These are phyloP conservation scores for Coelopa frigida DNA, from an alignment of 1,140 invertebrate genomes.

Conservation along the genomic window DNA sequence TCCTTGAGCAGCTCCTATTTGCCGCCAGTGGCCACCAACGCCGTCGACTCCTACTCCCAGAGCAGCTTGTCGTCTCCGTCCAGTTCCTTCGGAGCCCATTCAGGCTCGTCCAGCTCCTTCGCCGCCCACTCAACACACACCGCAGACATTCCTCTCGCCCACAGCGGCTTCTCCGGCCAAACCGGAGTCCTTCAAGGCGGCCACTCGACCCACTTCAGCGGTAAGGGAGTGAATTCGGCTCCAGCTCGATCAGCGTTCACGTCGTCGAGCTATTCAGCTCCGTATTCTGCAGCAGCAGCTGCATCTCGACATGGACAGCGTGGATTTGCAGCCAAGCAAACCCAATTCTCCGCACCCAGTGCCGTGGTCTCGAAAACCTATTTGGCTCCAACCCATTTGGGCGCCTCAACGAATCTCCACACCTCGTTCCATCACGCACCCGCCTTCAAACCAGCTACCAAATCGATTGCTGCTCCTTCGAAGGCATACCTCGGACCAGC, in stretches of 20 bases:
- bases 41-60: conserved; percentile 16
- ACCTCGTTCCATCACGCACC: background rate
- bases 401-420: background rate
- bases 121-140: too few species aligned
- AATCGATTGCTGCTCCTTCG: background rate
- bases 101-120: background rate
- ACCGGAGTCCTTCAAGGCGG: too few species aligned
- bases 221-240: too few species aligned
- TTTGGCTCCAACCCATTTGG: background rate
- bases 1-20: conserved; percentile 25
- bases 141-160: too few species aligned
- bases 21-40: conserved; percentile 21
- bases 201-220: too few species aligned
- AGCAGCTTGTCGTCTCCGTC: conserved; percentile 15
- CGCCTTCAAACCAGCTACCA: too few species aligned
- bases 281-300: background rate
- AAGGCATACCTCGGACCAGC: too few species aligned
- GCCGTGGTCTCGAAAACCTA: background rate
- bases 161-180: too few species aligned
- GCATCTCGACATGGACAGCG: background rate
- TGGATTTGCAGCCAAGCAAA: background rate
- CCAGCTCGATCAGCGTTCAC: background rate
- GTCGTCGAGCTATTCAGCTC: too few species aligned
- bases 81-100: background rate
- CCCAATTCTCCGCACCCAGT: background rate